phyloP scores from a whole-genome alignment of 2,888 invertebrate genomes.

The Chloroclystis v-ata region DNA sequence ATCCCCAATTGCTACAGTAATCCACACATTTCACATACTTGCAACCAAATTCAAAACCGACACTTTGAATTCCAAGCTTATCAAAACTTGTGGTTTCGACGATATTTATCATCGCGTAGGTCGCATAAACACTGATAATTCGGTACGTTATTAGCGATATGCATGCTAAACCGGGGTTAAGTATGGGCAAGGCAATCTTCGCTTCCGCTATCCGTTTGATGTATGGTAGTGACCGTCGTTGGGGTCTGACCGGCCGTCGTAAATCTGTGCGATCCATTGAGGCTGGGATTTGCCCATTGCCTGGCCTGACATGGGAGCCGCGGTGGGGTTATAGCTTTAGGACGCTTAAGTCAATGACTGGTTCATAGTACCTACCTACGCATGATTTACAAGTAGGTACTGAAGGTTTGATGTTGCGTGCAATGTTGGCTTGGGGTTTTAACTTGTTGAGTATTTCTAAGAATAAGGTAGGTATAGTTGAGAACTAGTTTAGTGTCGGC shows the following conservation, averaged over 20 bases:
- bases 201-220: slow-evolving; percentile 36
- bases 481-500: too few species aligned
- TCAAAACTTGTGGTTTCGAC: neutral
- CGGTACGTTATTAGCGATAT: slow-evolving; percentile 15
- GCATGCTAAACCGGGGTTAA: slow-evolving; percentile 16
- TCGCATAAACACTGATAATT: slow-evolving; percentile 7
- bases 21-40: too few species aligned
- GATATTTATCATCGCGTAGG: neutral
- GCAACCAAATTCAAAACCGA: neutral
- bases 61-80: neutral
- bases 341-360: slow-evolving; percentile 27
- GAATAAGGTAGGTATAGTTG: too few species aligned
- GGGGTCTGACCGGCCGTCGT: slow-evolving; percentile 33
- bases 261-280: slow-evolving; percentile 48
- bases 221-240: slow-evolving; percentile 27
- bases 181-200: slow-evolving; percentile 21
- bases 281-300: slow-evolving; percentile 42
- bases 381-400: too few species aligned
- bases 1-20: too few species aligned
- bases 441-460: too few species aligned
- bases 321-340: slow-evolving; percentile 17
- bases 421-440: too few species aligned
- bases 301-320: slow-evolving; percentile 34
- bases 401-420: too few species aligned
- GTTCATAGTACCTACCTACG: neutral